A percentile compares a stretch with the other conserved stretches of the same genome.
Conservation (phyloP, 2,797 vertebrate species). For the Pangasius djambal region DNA sequence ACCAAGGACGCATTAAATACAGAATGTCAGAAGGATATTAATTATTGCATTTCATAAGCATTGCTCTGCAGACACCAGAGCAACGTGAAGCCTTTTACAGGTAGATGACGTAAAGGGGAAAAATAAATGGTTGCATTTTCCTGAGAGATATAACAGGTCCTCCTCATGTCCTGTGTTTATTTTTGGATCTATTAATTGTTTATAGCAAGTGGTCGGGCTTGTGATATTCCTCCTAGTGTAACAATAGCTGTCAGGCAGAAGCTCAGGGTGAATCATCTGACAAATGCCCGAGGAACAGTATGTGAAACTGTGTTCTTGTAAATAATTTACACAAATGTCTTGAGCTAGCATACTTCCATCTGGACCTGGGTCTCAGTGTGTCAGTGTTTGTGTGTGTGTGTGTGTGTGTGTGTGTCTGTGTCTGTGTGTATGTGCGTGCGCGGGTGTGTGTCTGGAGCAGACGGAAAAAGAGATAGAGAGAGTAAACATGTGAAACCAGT, state of each 20-base stretch:
- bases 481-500: not conserved
- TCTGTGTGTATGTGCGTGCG: not conserved
- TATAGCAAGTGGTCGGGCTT: slow-evolving; percentile 38
- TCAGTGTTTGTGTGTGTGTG: slow-evolving; percentile 5
- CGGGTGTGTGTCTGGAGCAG: not conserved
- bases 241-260: slow-evolving; percentile 40
- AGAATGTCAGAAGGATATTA: slow-evolving; percentile 26
- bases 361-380: slow-evolving; percentile 16
- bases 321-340: slow-evolving; percentile 53
- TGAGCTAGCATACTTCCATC: slow-evolving; percentile 37
- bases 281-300: slow-evolving; percentile 44
- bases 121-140: slow-evolving; percentile 9
- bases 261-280: slow-evolving; percentile 52
- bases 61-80: slow-evolving; percentile 13
- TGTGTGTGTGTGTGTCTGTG: slow-evolving; percentile 9
- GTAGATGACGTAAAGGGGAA: not conserved
- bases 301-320: slow-evolving; percentile 50
- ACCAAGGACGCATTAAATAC: slow-evolving; percentile 21
- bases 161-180: slow-evolving; percentile 51
- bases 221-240: slow-evolving; percentile 33
- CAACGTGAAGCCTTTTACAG: not conserved
- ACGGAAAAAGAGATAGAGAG: slow-evolving; percentile 1
- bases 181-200: slow-evolving; percentile 57
- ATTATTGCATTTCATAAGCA: slow-evolving; percentile 33
- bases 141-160: slow-evolving; percentile 17